Base-by-base conservation (phyloP, 2,888 invertebrate genomes). In the Corythucha ciliata region DNA sequence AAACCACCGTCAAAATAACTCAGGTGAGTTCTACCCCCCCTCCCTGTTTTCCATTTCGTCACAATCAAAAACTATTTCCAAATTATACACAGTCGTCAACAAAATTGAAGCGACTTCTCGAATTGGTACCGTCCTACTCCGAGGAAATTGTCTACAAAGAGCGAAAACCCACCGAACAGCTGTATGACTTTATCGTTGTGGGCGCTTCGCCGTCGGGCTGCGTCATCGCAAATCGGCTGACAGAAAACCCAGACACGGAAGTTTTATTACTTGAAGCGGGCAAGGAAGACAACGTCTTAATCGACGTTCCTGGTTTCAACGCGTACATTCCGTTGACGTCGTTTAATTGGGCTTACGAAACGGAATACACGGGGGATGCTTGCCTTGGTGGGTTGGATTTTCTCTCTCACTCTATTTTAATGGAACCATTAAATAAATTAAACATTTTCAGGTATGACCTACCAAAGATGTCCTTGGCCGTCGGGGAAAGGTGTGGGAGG, bases 131-230 rank as follows among this genome's bases (percentile, higher is more conserved):
- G n/a, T n/a, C n/a, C n/a, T n/a, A n/a, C n/a, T n/a, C n/a, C n/a
- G n/a, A n/a, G n/a, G 21, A 39, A 6, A 4, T 3, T 6, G 14
- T 47, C 27, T 48, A 48, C 42, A 53, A 50, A 22, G 8, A 3
- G 2, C 50, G 39, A 2, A 34, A 14, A 8, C 16, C 20, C 12
- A 25, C 29, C 10, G 47, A n/a, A n/a, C n/a, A n/a, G n/a, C n/a
- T 41, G 8, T 63, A 63, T 53, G 63, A 63, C 54, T 63, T 62
- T 56, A 59, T 63, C 29, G 58, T 63, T 1, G 56, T 83, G 0
- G 83, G 83, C 0, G 80, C 80, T 0, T 83, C 84, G 0, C 56
- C 82, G 0, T 77, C 80, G 0, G 86, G 85, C 0, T 78, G 81
- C 0, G 80, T 78, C 0, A 62, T 85, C 14, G 83, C 85, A 0